Base-by-base conservation (phyloP, 1,140 invertebrate species). In the Drosophila insularis region DNA sequence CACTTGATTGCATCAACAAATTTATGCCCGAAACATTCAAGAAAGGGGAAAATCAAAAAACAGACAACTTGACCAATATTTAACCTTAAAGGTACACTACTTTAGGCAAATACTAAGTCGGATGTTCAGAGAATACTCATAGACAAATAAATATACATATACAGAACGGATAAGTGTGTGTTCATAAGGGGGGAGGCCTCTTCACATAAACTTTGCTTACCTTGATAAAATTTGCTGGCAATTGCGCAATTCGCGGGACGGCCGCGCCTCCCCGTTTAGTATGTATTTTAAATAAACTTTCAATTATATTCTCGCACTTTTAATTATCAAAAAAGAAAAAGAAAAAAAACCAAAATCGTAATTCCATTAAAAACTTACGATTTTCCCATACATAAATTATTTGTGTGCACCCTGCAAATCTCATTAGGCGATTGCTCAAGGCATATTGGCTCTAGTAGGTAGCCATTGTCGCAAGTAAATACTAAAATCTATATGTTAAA, bases 121-220 rank as follows among this genome's bases (percentile, higher is more conserved):
- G 37, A 73, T 68, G 66, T 65, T 74, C 70, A 31, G 54, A 61
- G 63, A 54, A 65, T 65, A 39, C 61, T 43, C 14, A 27, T 53
- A 53, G 37, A 67, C 17, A 50, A 11, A 50, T 21, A 50, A 11
- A 21, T 21, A 11, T 21, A 27, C 5, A 2, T 27, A 27, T 27
- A 27, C 0, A 27, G 4, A 27, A 5, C 37, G 35, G 54, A 37
- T 59, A 50, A 74, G 53, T 53, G 58, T 55, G 50, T 74, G 71
- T 78, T 64, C 65, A 14, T 32, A 8, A 11, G 21, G 14, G 55
- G 63, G 62, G 55, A 59, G 62, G 43, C 31, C 43, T 54, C 74
- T 62, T 63, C 10, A 66, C 53, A 53, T 81, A 50, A 59, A 78
- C 62, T 66, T 78, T 73, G 81, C 77, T 86, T 84, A 66, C 63